phyloP scores from a whole-genome alignment of 1,140 invertebrate genomes.

The Apocrypta bakeri region DNA sequence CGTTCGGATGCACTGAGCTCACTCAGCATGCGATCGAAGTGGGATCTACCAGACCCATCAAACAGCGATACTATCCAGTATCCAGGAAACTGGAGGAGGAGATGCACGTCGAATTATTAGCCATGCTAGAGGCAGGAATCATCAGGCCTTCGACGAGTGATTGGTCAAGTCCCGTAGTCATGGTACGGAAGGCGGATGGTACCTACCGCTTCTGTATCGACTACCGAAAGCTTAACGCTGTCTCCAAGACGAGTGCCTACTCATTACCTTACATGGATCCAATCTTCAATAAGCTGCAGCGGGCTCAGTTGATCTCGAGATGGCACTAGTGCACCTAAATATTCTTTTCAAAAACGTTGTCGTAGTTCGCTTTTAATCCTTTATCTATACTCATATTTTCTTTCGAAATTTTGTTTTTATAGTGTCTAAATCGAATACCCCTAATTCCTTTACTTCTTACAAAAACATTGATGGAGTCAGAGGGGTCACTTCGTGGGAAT shows the following conservation, averaged over 20 bases:
- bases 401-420: slow-evolving; percentile 37
- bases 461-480: slow-evolving; percentile 58
- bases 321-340: slow-evolving; percentile 49
- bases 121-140: no score
- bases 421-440: slow-evolving; percentile 53
- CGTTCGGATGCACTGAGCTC: no score
- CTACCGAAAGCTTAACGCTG: slow-evolving; percentile 19
- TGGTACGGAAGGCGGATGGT: slow-evolving; percentile 28
- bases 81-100: no score
- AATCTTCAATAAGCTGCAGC: background rate
- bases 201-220: slow-evolving; percentile 42
- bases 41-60: no score
- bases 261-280: background rate
- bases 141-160: no score
- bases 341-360: slow-evolving; percentile 54
- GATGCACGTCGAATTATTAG: no score
- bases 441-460: slow-evolving; percentile 53
- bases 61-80: no score
- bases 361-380: slow-evolving; percentile 48
- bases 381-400: slow-evolving; percentile 40
- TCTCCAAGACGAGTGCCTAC: slow-evolving; percentile 32
- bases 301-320: no score
- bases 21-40: no score
- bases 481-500: slow-evolving; percentile 45
- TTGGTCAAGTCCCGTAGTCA: background rate